These are phyloP conservation scores for Ceyx erithaca DNA, from an alignment of 2,797 vertebrate genomes.

Conservation along the genomic window DNA sequence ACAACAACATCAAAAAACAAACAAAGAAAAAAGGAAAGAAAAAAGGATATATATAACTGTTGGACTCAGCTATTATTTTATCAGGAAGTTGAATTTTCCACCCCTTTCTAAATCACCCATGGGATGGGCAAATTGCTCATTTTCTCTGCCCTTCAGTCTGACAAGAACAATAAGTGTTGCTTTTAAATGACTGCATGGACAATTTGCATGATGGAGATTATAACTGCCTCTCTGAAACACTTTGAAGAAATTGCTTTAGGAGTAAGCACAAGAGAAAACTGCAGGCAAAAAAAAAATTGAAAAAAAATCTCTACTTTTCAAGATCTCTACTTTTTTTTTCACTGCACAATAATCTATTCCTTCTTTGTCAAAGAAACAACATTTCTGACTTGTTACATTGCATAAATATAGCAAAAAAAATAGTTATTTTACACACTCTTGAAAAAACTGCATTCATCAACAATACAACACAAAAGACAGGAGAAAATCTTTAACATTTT, in stretches of 20 bases:
- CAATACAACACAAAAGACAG: not conserved
- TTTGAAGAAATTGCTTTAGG: not conserved
- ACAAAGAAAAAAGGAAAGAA: rapidly evolving
- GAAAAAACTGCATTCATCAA: not conserved
- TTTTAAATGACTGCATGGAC: slow-evolving; percentile 5
- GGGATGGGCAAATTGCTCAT: not conserved
- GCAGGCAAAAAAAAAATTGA: not conserved
- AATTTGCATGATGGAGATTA: slow-evolving; percentile 20
- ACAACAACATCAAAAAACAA: too few relatives aligned
- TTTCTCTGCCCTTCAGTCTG: slow-evolving; percentile 24
- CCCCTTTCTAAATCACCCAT: not conserved
- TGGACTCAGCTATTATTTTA: not conserved
- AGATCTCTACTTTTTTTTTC: not conserved
- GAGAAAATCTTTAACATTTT: not conserved
- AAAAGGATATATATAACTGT: not conserved
- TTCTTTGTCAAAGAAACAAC: not conserved
- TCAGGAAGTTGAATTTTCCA: not conserved
- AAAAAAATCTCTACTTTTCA: not conserved
- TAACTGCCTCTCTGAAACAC: not conserved
- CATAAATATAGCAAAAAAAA: not conserved
- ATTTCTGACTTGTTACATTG: not conserved
- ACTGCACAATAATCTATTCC: not conserved
- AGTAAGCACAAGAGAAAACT: not conserved
- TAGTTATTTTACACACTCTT: not conserved
- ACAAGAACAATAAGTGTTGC: not conserved